Conservation (phyloP, 2,113 vertebrate species). For the Speoplatyrhinus poulsoni region DNA sequence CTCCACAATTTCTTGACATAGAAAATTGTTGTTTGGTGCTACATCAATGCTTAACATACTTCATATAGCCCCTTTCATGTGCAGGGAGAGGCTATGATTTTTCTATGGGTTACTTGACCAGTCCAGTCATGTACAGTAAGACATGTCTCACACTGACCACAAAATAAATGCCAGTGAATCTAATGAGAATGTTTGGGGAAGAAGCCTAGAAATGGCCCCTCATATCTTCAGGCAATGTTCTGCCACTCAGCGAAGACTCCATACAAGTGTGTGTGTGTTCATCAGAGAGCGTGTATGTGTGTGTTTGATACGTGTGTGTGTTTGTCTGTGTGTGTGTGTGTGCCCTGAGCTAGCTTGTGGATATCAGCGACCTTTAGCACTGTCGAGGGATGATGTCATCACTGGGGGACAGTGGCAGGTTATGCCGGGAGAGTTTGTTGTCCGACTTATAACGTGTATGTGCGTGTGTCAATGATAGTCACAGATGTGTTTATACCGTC, state of each 20-base stretch:
- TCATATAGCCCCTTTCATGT: not conserved
- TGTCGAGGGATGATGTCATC: slow-evolving; percentile 59
- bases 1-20: too few relatives aligned
- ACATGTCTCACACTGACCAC: slow-evolving; percentile 14
- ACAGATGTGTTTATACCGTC: slow-evolving; percentile 27
- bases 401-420: slow-evolving; percentile 36
- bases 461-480: slow-evolving; percentile 26
- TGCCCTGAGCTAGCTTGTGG: slow-evolving; percentile 52
- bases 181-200: slow-evolving; percentile 49
- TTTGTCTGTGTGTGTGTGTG: slow-evolving; percentile 7
- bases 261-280: slow-evolving; percentile 33
- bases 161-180: slow-evolving; percentile 13
- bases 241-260: slow-evolving; percentile 48
- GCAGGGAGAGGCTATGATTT: not conserved
- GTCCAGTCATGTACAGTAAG: not conserved
- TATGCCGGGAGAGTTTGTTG: slow-evolving; percentile 40
- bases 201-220: slow-evolving; percentile 42
- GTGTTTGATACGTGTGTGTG: not conserved
- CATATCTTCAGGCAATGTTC: slow-evolving; percentile 54
- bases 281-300: not conserved
- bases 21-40: too few relatives aligned
- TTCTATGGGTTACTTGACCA: not conserved
- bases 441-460: slow-evolving; percentile 4
- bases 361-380: slow-evolving; percentile 59
- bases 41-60: not conserved